A percentile compares a stretch with the other conserved stretches of the same genome.
These are phyloP conservation scores for Misgurnus mizolepis DNA, from an alignment of 2,113 vertebrate species.

Conservation along the genomic window DNA sequence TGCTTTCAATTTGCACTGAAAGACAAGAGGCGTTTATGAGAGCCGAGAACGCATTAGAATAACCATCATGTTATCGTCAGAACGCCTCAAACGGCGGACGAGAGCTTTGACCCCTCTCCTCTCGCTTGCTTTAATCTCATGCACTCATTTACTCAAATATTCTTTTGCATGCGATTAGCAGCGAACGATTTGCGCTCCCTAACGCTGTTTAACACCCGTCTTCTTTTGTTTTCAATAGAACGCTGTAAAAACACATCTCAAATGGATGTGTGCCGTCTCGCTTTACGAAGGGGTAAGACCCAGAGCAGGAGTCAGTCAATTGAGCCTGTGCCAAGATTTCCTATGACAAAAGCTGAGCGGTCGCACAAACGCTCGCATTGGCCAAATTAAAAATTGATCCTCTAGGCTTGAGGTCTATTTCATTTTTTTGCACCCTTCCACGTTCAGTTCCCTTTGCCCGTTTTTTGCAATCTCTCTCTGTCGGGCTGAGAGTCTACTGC, in stretches of 20 bases:
- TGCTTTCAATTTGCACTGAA: conserved; percentile 33
- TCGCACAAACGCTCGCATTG: conserved; percentile 26
- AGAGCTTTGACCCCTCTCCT: conserved; percentile 28
- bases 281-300: conserved; percentile 22
- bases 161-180: not conserved
- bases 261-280: not conserved
- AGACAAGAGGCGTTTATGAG: conserved; percentile 34
- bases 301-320: conserved; percentile 28
- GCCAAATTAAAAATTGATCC: conserved; percentile 65
- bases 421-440: conserved; percentile 26
- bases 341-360: conserved; percentile 14
- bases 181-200: not conserved
- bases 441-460: conserved; percentile 13
- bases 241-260: conserved; percentile 13
- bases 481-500: conserved; percentile 10
- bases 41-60: conserved; percentile 34
- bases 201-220: not conserved
- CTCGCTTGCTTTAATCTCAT: not conserved
- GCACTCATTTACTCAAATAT: conserved; percentile 1
- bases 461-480: conserved; percentile 31
- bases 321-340: conserved; percentile 7
- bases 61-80: conserved; percentile 39
- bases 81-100: not conserved
- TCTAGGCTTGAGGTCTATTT: conserved; percentile 52
- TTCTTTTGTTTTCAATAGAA: conserved; percentile 23